A percentile compares a stretch with the other conserved stretches of the same genome.
These are phyloP conservation scores for Pachypeltis micranthus DNA, from an alignment of 1,140 invertebrate genomes.

Conservation along the genomic window DNA sequence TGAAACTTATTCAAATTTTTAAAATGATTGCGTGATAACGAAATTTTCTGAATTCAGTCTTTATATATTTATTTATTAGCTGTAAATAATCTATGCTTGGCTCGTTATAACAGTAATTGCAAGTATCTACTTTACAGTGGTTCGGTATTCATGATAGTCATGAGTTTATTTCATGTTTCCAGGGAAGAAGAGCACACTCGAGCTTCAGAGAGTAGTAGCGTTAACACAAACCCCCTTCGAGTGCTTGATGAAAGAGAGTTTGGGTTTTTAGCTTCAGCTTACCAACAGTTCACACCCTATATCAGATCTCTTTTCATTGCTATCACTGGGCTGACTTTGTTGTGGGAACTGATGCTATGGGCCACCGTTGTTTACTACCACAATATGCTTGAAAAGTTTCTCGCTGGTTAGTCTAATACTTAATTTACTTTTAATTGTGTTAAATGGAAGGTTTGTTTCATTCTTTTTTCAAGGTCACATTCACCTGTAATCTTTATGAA, in stretches of 20 bases:
- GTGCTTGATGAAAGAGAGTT: slow-evolving; percentile 56
- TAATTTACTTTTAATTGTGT: too few species aligned
- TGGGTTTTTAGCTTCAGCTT: slow-evolving; percentile 52
- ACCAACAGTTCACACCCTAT: slow-evolving; percentile 66
- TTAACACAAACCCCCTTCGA: slow-evolving; percentile 36
- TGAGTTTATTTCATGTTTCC: neutral
- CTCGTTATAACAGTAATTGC: too few species aligned
- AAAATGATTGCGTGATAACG: too few species aligned
- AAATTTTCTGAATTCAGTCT: too few species aligned
- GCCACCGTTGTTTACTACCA: slow-evolving; percentile 91
- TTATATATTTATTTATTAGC: too few species aligned
- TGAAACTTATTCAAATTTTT: too few species aligned
- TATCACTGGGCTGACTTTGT: slow-evolving; percentile 63
- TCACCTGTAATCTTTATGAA: too few species aligned
- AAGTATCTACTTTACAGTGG: too few species aligned
- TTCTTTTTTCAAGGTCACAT: too few species aligned
- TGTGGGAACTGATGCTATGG: slow-evolving; percentile 90
- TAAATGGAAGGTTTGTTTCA: too few species aligned
- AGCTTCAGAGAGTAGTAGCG: slow-evolving; percentile 35
- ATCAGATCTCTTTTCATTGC: slow-evolving; percentile 65
- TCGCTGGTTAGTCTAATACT: slow-evolving; percentile 61
- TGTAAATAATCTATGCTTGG: too few species aligned
- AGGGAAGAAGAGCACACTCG: slow-evolving; percentile 57
- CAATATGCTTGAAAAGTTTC: slow-evolving; percentile 85
- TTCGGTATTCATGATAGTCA: too few species aligned